Evolutionary conservation across 2,888 invertebrate species (phyloP), one percentile per base, ranked within the genome.

Genomic region (Noctua pronuba): DNA sequence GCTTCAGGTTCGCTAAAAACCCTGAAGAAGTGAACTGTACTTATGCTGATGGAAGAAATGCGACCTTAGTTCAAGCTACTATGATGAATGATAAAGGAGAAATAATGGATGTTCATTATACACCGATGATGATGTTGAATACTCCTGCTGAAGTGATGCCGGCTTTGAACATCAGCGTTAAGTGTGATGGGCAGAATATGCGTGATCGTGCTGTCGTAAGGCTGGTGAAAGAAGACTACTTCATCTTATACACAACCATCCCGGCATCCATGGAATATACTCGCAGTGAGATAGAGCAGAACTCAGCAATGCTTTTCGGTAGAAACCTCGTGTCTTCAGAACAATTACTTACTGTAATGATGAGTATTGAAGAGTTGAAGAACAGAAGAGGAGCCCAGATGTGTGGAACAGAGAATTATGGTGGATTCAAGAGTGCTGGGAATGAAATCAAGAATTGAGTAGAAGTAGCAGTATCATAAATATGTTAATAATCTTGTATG

Each of bases 21-120:
- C n/a, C n/a, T n/a, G n/a, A n/a, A n/a, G 16, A 67, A 24, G 35
- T 58, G 35, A 70, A 73, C 41, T 84, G 83, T 62, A 49, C 71
- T 0, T 77, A 70, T 49, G 46, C 44, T 18, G 84, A 83, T 68
- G 75, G 81, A 64, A 83, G 5, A 35, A 81, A 75, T 13, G n/a
- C 8, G 35, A 68, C 18, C 16, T 0, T n/a, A 24, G 28, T 82
- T 46, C 11, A 18, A 38, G 13, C 21, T 4, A 6, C 0, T n/a
- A 44, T 52, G 1, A 10, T 28, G n/a, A 31, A 3, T 6, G 65
- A 16, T 1, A 1, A 0, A 3, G 67, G 35, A 38, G 3, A 7
- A 6, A 0, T 21, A 1, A 0, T 11, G 0, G 0, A 1, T 1
- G 18, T 8, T 7, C 5, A 5, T 1, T 16, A 24, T 2, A 2